phyloP scores from a whole-genome alignment of 1,140 invertebrate genomes.

The Tribolium madens region DNA sequence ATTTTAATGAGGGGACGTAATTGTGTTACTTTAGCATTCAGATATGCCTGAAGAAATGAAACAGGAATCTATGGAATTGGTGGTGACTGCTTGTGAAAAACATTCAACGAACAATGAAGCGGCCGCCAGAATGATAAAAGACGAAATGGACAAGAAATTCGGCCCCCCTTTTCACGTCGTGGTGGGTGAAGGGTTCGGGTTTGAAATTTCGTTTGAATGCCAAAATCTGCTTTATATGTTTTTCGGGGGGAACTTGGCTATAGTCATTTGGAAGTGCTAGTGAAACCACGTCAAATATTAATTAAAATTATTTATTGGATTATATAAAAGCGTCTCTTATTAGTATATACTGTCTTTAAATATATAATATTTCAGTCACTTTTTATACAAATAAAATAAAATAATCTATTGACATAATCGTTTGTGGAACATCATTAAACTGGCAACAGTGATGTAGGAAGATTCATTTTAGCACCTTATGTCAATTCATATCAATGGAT shows the following conservation, averaged over 20 bases:
- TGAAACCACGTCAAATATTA: constrained; percentile 51
- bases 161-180: constrained; percentile 93
- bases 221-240: constrained; percentile 93
- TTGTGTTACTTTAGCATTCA: constrained; percentile 73
- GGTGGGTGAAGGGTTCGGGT: constrained; percentile 94
- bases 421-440: neutral
- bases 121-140: constrained; percentile 90
- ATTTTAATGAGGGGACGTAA: constrained; percentile 47
- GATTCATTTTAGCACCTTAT: constrained; percentile 7
- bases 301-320: constrained; percentile 41
- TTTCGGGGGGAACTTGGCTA: constrained; percentile 90
- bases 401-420: constrained; percentile 18
- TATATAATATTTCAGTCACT: constrained; percentile 42
- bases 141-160: constrained; percentile 94
- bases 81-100: constrained; percentile 93
- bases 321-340: constrained; percentile 42
- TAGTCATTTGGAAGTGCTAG: constrained; percentile 92
- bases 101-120: constrained; percentile 85
- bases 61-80: constrained; percentile 88
- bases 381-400: constrained; percentile 47
- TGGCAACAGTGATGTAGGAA: constrained; percentile 4
- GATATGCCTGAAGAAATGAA: constrained; percentile 95
- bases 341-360: constrained; percentile 45
- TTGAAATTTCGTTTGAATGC: constrained; percentile 91
- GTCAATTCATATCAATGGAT: constrained; percentile 16